Evolutionary conservation across 2,113 vertebrate genomes (phyloP).

Genomic region (Hyaena hyaena): DNA sequence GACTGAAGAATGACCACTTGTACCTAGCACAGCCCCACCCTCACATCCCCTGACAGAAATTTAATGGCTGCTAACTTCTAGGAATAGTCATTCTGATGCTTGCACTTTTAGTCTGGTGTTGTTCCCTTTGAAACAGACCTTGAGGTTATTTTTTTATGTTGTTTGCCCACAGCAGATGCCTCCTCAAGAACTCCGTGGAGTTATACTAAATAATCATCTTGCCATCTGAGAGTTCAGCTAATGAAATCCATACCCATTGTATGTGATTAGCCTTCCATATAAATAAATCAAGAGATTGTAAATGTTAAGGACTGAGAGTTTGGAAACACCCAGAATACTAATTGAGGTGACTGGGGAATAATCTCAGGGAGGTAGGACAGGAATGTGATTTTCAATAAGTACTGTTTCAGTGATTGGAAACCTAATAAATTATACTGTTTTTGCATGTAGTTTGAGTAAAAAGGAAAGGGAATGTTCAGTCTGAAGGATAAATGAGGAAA

Average conservation of each 20-base stretch:
- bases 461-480: neutral
- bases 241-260: neutral
- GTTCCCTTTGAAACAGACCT: neutral
- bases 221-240: neutral
- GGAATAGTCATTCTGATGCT: neutral
- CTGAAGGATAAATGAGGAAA: neutral
- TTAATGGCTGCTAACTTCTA: neutral
- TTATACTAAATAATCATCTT: conserved; percentile 11
- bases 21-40: neutral
- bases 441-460: neutral
- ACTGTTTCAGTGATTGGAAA: conserved; percentile 12
- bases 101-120: neutral
- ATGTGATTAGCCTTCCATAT: conserved; percentile 1
- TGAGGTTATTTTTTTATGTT: neutral
- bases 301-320: conserved; percentile 35
- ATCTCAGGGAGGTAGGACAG: neutral
- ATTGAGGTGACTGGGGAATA: neutral
- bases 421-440: neutral
- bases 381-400: conserved; percentile 16
- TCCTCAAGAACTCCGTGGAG: neutral
- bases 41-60: neutral
- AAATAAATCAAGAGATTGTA: conserved; percentile 33
- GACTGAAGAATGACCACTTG: neutral
- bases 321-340: conserved; percentile 42
- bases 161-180: neutral